Evolutionary conservation across 2,797 vertebrate species (phyloP), one percentile per base, ranked within the genome.

Genomic region (Aeoliscus strigatus): DNA sequence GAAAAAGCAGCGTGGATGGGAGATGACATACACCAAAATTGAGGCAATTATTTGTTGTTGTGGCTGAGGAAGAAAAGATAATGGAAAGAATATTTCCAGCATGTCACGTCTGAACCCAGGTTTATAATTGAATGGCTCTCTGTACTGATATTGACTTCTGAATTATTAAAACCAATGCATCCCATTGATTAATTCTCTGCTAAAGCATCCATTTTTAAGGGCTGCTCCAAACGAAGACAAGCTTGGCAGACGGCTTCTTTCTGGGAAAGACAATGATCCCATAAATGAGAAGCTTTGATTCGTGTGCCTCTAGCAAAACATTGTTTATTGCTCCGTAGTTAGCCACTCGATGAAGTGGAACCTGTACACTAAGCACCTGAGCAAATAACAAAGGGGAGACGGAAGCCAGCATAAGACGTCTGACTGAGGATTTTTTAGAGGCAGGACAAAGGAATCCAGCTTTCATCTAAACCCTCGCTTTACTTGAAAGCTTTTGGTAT

Each of bases 141-240:
- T 74, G 44, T 57, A 45, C 55, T 60, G 79, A 73, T 77, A 79
- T 41, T 53, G 66, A 63, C 60, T 53, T 35, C 66, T 68, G 51
- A 68, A 73, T 81, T 77, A 77, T 69, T 79, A 51, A 74, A 62
- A 38, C 33, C 58, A 69, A 69, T 65, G 61, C 61, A 68, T 58
- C 55, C 47, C 24, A 28, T 67, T 75, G 60, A 80, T 79, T 60
- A 65, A 76, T 68, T 51, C 53, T 39, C 60, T 50, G 56, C 73
- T 39, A 60, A 67, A 70, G 54, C 53, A 65, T 52, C 34, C 31
- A 30, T 51, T 65, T 56, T 67, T 63, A 66, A 66, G 53, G 42
- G 52, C 65, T 51, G 33, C 13, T 66, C 45, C 37, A 44, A 73
- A 63, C 49, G 36, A n/a, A 32, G 28, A 53, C 14, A 41, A 40